Conservation (phyloP, 2,113 vertebrate species). For the Suncus etruscus region DNA sequence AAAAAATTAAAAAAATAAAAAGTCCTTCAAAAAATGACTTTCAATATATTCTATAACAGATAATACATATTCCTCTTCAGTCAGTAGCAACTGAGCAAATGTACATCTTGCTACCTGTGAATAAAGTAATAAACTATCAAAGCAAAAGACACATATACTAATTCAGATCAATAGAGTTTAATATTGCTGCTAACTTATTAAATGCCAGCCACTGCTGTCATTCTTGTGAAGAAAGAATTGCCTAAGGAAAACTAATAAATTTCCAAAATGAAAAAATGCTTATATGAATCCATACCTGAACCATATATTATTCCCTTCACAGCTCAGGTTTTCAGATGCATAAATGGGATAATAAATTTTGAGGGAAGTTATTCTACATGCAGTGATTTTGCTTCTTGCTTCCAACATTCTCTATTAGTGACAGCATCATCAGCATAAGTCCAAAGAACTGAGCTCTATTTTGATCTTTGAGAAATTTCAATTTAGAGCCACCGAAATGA, state of each 20-base stretch:
- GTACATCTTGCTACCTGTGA: conserved; percentile 59
- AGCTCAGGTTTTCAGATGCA: conserved; percentile 70
- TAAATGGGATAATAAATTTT: conserved; percentile 73
- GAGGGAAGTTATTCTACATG: conserved; percentile 48
- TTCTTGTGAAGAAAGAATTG: conserved; percentile 51
- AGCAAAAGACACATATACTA: conserved; percentile 66
- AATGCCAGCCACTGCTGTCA: conserved; percentile 40
- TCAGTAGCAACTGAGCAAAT: conserved; percentile 19
- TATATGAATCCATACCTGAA: conserved; percentile 48
- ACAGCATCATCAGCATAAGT: not conserved
- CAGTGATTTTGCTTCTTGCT: not conserved
- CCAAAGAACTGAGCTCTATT: conserved; percentile 32
- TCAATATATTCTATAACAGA: conserved; percentile 41
- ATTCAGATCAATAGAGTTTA: conserved; percentile 72
- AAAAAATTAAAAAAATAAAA: too few relatives aligned
- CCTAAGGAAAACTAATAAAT: conserved; percentile 69
- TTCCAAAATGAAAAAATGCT: conserved; percentile 68
- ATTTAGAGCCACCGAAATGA: conserved; percentile 50
- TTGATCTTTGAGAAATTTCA: conserved; percentile 50
- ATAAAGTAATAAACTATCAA: conserved; percentile 64
- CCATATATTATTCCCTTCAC: conserved; percentile 64
- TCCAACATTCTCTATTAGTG: not conserved
- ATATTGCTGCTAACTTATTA: conserved; percentile 61
- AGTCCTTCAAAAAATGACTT: not conserved
- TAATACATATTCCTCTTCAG: conserved; percentile 51